Conservation (phyloP, 2,113 vertebrate genomes). For the Corythaixoides concolor region DNA sequence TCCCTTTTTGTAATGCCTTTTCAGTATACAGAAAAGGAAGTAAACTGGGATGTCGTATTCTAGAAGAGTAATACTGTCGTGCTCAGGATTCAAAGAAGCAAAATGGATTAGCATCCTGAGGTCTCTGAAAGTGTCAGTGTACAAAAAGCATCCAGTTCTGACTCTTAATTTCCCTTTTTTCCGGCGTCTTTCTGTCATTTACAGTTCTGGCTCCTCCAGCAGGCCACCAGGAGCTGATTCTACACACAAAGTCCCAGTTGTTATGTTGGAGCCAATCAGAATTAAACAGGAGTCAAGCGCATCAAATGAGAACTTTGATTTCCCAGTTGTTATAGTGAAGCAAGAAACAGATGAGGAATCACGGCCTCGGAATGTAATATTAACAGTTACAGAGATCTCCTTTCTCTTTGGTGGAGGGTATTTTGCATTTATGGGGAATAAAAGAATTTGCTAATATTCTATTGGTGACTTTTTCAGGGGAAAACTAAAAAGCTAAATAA, state of each 20-base stretch:
- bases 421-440: not conserved
- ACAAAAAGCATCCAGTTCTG: not conserved
- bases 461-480: not conserved
- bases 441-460: not conserved
- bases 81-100: not conserved
- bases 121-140: not conserved
- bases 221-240: constrained; percentile 80
- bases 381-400: not conserved
- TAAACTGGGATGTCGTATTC: not conserved
- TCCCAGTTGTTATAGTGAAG: constrained; percentile 81
- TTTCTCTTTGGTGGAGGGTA: not conserved
- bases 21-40: not conserved
- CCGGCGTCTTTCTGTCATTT: not conserved
- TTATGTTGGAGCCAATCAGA: constrained; percentile 79
- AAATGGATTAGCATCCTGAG: not conserved
- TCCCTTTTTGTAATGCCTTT: not conserved
- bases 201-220: constrained; percentile 80
- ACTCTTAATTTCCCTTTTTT: not conserved
- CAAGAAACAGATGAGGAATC: constrained; percentile 76
- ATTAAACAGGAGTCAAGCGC: constrained; percentile 80
- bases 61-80: not conserved
- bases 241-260: constrained; percentile 78
- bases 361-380: constrained; percentile 75
- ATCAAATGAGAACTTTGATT: constrained; percentile 76
- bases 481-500: not conserved